Evolutionary conservation across 2,797 vertebrate genomes (phyloP).

Genomic region (Sebastes trivittatus): DNA sequence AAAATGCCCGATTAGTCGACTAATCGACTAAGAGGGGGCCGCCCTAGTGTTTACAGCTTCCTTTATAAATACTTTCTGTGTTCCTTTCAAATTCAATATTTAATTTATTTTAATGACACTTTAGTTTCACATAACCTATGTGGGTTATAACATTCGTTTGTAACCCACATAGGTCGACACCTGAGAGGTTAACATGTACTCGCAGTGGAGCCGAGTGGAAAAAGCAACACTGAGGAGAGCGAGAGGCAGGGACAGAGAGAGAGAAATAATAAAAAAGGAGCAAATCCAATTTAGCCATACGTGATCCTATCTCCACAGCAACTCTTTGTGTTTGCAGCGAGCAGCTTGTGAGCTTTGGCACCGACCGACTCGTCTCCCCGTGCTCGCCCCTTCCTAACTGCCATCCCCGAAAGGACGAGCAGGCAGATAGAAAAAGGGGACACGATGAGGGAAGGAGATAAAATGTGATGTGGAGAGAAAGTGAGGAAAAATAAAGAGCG

Average conservation of each 20-base stretch:
- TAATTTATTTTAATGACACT: not conserved
- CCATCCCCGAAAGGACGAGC: constrained; percentile 58
- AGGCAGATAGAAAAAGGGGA: constrained; percentile 36
- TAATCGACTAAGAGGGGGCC: no score
- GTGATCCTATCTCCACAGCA: constrained; percentile 81
- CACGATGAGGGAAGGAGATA: constrained; percentile 30
- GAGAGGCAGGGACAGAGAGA: constrained; percentile 26
- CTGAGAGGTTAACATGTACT: constrained; percentile 7
- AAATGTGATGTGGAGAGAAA: constrained; percentile 25
- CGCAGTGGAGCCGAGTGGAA: constrained; percentile 25
- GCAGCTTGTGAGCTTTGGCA: constrained; percentile 82
- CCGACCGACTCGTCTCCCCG: constrained; percentile 43
- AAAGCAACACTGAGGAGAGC: constrained; percentile 41
- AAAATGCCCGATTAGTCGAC: no score
- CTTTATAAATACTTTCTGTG: not conserved
- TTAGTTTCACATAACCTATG: not conserved
- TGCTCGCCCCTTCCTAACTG: constrained; percentile 50
- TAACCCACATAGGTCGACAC: not conserved
- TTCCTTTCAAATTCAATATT: not conserved
- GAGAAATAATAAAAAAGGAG: constrained; percentile 51
- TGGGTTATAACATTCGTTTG: not conserved
- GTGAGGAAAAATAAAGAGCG: constrained; percentile 38
- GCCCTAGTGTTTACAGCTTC: not conserved
- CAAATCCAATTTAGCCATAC: constrained; percentile 74
- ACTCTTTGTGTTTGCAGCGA: constrained; percentile 75